phyloP scores from a whole-genome alignment of 1,140 invertebrate species.

The Grapholita molesta region DNA sequence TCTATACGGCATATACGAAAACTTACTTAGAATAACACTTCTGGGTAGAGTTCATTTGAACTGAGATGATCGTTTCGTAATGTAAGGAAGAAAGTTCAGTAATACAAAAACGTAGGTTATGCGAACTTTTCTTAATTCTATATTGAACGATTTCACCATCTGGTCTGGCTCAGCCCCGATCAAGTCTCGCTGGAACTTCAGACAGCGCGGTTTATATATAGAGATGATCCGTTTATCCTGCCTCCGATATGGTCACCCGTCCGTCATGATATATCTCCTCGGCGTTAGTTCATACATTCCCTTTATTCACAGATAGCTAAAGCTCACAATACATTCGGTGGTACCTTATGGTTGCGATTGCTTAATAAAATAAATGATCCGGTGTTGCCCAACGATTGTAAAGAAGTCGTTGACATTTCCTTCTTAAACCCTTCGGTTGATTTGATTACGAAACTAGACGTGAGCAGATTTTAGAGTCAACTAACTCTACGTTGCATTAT shows the following conservation, averaged over 20 bases:
- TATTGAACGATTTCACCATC: constrained; percentile 1
- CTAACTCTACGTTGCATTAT: background rate
- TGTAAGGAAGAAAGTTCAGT: background rate
- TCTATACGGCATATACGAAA: background rate
- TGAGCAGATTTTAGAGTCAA: background rate
- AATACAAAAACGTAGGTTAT: background rate
- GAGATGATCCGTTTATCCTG: constrained; percentile 6
- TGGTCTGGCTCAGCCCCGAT: background rate
- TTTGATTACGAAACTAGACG: background rate
- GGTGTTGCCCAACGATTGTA: constrained; percentile 10
- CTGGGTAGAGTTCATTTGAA: too few relatives aligned
- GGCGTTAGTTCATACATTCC: background rate
- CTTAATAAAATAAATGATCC: constrained; percentile 16
- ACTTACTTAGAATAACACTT: background rate
- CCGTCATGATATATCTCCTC: background rate
- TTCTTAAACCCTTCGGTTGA: background rate
- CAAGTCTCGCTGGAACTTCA: background rate
- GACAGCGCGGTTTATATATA: constrained; percentile 14
- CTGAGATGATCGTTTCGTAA: background rate
- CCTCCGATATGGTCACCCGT: constrained; percentile 9
- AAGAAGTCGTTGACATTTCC: constrained; percentile 16
- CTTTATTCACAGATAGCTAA: background rate
- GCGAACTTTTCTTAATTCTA: background rate
- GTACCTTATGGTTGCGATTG: constrained; percentile 3
- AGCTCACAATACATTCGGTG: background rate